phyloP scores from a whole-genome alignment of 2,888 invertebrate genomes.

The Allacma fusca region DNA sequence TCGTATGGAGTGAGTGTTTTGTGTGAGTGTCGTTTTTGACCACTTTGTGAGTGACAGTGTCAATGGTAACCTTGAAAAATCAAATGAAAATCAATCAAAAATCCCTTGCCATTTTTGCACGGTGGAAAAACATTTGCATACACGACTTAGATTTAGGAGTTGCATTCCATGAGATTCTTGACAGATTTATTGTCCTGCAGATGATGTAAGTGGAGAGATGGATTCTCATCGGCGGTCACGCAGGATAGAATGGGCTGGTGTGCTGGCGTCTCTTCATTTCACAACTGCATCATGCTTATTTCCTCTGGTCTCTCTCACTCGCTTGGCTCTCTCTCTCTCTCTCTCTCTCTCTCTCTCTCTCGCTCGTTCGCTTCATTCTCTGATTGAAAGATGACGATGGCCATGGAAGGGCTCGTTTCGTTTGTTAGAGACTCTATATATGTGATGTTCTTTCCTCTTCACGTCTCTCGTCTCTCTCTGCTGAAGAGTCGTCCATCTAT shows the following conservation, averaged over 20 bases:
- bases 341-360: constrained; percentile 31
- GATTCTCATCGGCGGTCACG: constrained; percentile 45
- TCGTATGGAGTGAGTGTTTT: not conserved
- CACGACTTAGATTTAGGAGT: constrained; percentile 44
- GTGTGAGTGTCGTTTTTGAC: constrained; percentile 30
- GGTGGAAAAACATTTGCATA: constrained; percentile 10
- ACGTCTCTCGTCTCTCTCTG: constrained; percentile 23
- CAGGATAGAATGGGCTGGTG: constrained; percentile 39
- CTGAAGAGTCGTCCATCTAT: constrained; percentile 44
- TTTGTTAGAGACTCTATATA: constrained; percentile 1
- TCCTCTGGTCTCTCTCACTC: constrained; percentile 30
- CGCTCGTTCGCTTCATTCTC: constrained; percentile 20
- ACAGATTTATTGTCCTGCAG: constrained; percentile 47
- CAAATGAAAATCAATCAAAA: constrained; percentile 46
- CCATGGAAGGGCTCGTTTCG: constrained; percentile 40
- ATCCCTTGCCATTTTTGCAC: constrained; percentile 33
- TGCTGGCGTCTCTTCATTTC: constrained; percentile 25
- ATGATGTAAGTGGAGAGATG: constrained; percentile 49
- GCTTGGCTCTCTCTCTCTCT: too few species aligned
- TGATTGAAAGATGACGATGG: constrained; percentile 44
- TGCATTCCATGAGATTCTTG: constrained; percentile 45
- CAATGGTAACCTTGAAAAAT: constrained; percentile 44
- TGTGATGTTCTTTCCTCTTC: constrained; percentile 30
- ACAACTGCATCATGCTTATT: constrained; percentile 41
- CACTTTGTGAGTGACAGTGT: constrained; percentile 45